Evolutionary conservation across 2,888 invertebrate genomes (phyloP).

Genomic region (Caenorhabditis becei): DNA sequence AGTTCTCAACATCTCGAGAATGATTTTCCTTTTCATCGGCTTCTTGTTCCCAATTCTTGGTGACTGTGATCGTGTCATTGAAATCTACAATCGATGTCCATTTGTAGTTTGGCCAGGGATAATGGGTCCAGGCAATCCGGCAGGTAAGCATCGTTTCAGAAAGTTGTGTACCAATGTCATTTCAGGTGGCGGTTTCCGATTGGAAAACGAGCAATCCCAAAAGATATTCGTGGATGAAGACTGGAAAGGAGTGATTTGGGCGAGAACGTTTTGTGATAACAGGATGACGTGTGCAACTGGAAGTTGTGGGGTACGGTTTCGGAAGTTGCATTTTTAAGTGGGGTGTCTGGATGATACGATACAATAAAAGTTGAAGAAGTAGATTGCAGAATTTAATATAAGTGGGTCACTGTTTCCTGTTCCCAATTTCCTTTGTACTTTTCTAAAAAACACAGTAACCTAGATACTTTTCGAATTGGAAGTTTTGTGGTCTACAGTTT

Average conservation of each 20-base stretch:
- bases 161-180: background rate
- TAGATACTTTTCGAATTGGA: too few relatives aligned
- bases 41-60: slow-evolving; percentile 22
- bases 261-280: slow-evolving; percentile 69
- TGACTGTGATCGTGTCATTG: slow-evolving; percentile 12
- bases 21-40: slow-evolving; percentile 32
- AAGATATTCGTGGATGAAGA: slow-evolving; percentile 63
- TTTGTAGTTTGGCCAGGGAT: slow-evolving; percentile 76
- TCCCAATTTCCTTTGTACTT: too few relatives aligned
- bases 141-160: slow-evolving; percentile 8
- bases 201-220: slow-evolving; percentile 62
- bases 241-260: slow-evolving; percentile 75
- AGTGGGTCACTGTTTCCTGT: too few relatives aligned
- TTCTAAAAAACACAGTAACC: too few relatives aligned
- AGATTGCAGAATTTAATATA: too few relatives aligned
- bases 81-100: slow-evolving; percentile 71
- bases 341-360: background rate
- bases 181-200: slow-evolving; percentile 69
- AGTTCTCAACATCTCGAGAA: background rate
- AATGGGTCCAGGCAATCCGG: slow-evolving; percentile 60
- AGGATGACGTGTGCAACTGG: slow-evolving; percentile 73
- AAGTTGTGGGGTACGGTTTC: slow-evolving; percentile 51
- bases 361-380: too few relatives aligned
- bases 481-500: too few relatives aligned
- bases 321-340: too few relatives aligned